These are phyloP conservation scores for Siniperca undulata DNA, from an alignment of 2,797 vertebrate species.

Conservation along the genomic window DNA sequence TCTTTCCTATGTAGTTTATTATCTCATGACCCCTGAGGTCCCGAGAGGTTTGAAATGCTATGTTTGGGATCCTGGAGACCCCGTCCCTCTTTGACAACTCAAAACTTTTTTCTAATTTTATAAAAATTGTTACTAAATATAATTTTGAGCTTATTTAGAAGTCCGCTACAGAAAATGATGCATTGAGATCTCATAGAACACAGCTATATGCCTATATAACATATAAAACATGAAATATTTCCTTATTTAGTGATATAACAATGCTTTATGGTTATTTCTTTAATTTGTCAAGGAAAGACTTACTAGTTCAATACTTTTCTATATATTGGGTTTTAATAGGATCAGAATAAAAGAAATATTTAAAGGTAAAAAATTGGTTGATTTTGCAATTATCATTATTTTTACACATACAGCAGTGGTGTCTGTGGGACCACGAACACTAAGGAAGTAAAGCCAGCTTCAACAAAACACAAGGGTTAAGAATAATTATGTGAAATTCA, in stretches of 20 bases:
- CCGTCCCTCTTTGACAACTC: not conserved
- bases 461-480: not conserved
- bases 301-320: not conserved
- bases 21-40: conserved; percentile 3
- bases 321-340: not conserved
- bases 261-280: not conserved
- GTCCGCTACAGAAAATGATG: not conserved
- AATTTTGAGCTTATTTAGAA: not conserved
- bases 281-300: not conserved
- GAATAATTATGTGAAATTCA: conserved; percentile 33
- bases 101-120: not conserved
- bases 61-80: too few relatives aligned
- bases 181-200: not conserved
- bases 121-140: not conserved
- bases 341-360: not conserved
- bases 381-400: conserved; percentile 5
- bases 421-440: not conserved
- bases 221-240: not conserved
- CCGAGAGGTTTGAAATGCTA: not conserved
- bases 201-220: not conserved
- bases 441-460: conserved; percentile 3
- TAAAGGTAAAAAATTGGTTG: not conserved
- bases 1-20: not conserved
- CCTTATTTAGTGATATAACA: not conserved
- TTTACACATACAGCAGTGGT: not conserved